Conservation (phyloP, 2,113 vertebrate genomes). For the Rhagologus leucostigma region DNA sequence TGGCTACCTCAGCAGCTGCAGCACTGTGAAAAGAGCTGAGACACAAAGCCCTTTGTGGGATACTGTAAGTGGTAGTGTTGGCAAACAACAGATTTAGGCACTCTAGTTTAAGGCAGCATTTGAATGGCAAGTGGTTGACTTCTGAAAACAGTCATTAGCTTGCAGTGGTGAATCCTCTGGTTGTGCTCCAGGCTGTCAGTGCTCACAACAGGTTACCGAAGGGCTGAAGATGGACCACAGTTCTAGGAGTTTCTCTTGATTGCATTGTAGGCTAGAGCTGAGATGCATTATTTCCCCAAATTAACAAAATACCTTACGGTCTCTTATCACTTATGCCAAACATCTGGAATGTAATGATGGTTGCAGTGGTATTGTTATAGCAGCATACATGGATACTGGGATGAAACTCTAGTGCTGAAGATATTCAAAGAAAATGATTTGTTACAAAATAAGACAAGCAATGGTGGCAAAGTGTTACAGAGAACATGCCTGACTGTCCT, state of each 20-base stretch:
- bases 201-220: slow-evolving; percentile 67
- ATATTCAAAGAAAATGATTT: slow-evolving; percentile 58
- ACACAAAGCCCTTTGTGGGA: slow-evolving; percentile 76
- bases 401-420: slow-evolving; percentile 72
- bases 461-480: slow-evolving; percentile 64
- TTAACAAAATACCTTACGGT: slow-evolving; percentile 63
- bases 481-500: slow-evolving; percentile 69
- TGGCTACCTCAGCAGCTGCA: slow-evolving; percentile 70
- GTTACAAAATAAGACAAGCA: slow-evolving; percentile 67
- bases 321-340: slow-evolving; percentile 60
- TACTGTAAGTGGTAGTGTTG: slow-evolving; percentile 75
- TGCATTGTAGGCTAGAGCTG: slow-evolving; percentile 72
- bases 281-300: slow-evolving; percentile 69
- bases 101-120: slow-evolving; percentile 85
- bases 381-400: slow-evolving; percentile 73
- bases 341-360: slow-evolving; percentile 75
- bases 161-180: slow-evolving; percentile 69
- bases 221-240: slow-evolving; percentile 67
- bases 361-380: slow-evolving; percentile 74
- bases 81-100: slow-evolving; percentile 81
- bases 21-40: slow-evolving; percentile 60
- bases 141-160: slow-evolving; percentile 70
- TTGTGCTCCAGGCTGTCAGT: slow-evolving; percentile 70
- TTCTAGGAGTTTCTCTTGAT: slow-evolving; percentile 63
- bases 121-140: slow-evolving; percentile 79